A percentile compares a stretch with the other conserved stretches of the same genome.
Evolutionary conservation across 2,797 vertebrate species (phyloP).

Genomic region (Eutrigla gurnardus): DNA sequence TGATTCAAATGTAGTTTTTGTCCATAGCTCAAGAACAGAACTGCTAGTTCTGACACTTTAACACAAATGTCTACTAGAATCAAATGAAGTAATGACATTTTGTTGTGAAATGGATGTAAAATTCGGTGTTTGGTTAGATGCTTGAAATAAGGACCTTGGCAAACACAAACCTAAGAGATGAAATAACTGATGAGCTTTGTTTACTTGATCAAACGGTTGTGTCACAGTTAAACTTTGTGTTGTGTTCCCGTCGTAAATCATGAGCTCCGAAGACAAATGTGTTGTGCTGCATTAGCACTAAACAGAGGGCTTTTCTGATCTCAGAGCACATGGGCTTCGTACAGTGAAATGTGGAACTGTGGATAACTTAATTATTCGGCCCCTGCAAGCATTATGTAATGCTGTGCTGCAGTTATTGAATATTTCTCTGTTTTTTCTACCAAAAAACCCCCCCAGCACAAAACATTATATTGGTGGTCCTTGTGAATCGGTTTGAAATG

Average conservation of each 20-base stretch:
- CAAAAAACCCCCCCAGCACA: conserved; percentile 2
- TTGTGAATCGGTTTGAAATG: conserved; percentile 10
- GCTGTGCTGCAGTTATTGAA: conserved; percentile 23
- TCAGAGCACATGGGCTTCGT: conserved; percentile 22
- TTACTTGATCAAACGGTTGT: neutral
- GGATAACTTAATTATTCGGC: conserved; percentile 67
- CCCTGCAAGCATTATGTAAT: conserved; percentile 39
- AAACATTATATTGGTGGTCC: neutral
- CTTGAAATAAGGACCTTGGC: too few species aligned
- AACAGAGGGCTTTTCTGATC: conserved; percentile 9
- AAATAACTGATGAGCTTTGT: too few species aligned
- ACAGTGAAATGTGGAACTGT: conserved; percentile 59
- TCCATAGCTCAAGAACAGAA: neutral
- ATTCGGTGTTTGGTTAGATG: too few species aligned
- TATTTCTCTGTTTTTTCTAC: conserved; percentile 20
- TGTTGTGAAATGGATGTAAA: too few species aligned
- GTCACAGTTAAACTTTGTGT: neutral
- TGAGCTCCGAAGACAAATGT: neutral
- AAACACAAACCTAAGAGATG: too few species aligned
- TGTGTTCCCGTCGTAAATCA: neutral
- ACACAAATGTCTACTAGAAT: neutral
- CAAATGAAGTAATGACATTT: neutral
- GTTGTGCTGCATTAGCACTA: neutral
- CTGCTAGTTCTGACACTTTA: neutral
- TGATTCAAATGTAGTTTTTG: neutral